phyloP scores from a whole-genome alignment of 2,888 invertebrate genomes.

The Stomorhina lunata region DNA sequence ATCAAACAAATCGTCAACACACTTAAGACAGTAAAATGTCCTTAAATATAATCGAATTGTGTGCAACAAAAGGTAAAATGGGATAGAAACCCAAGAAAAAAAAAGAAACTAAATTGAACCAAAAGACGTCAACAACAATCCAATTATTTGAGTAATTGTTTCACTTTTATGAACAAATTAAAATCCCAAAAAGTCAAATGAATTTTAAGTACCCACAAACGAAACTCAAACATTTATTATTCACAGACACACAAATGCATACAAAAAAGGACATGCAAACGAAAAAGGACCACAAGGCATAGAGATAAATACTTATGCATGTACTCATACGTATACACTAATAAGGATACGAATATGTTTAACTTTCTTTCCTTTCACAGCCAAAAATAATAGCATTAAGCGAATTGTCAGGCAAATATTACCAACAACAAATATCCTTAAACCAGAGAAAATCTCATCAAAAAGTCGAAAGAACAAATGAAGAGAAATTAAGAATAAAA shows the following conservation, averaged over 20 bases:
- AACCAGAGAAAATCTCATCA: slow-evolving; percentile 74
- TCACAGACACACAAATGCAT: not conserved
- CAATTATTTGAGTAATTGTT: slow-evolving; percentile 78
- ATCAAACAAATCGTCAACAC: not conserved
- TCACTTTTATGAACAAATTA: slow-evolving; percentile 77
- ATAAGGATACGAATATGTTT: slow-evolving; percentile 29
- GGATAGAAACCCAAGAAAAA: slow-evolving; percentile 24
- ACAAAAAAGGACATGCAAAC: not conserved
- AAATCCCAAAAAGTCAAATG: slow-evolving; percentile 77
- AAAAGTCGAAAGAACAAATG: slow-evolving; percentile 72
- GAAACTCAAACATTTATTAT: not conserved
- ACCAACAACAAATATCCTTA: not conserved
- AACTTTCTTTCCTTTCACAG: slow-evolving; percentile 13
- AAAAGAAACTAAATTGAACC: too few relatives aligned
- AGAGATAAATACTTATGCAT: not conserved
- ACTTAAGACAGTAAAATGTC: slow-evolving; percentile 1
- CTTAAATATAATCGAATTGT: slow-evolving; percentile 13
- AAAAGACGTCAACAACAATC: slow-evolving; percentile 71
- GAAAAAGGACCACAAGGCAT: slow-evolving; percentile 45
- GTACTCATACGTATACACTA: not conserved
- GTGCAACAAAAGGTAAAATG: slow-evolving; percentile 10
- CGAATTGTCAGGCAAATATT: too few relatives aligned
- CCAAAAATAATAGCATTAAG: too few relatives aligned
- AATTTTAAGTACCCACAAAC: slow-evolving; percentile 56
- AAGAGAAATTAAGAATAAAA: slow-evolving; percentile 6